Evolutionary conservation across 2,797 vertebrate genomes (phyloP), one percentile per base, ranked within the genome.

Genomic region (Adelosebastes latens): DNA sequence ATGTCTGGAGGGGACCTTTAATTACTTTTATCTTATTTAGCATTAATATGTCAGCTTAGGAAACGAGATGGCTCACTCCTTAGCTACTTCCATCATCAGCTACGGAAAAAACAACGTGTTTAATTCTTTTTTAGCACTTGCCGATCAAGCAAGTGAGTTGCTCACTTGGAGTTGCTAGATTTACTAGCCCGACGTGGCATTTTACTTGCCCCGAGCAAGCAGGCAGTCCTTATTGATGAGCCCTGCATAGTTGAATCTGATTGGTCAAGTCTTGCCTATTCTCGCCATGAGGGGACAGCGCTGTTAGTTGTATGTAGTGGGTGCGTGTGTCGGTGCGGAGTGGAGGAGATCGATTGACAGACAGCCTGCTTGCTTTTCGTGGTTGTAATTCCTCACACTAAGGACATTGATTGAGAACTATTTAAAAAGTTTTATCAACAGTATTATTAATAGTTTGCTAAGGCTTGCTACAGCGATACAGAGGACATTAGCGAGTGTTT

Each of bases 401-500:
- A 49, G 46, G 46, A 49, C 18, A 49, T n/a, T 49, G 46, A 49
- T 49, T n/a, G 46, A 49, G 46, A 49, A 20, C 46, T 49, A 49
- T 49, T 49, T 49, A 2, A 20, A 49, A 49, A 49, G 18, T 49
- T 49, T 49, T 49, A 49, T 49, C 46, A 49, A 49, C 46, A 49
- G 18, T 49, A 61, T 62, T 74, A 66, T 49, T 49, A 52, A 13
- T 24, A 27, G 53, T 74, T 70, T 76, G 42, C 25, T 61, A 5
- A 71, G 77, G 64, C 42, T 29, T 69, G 22, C 24, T 34, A 34
- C 16, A 64, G 9, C 36, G 53, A 22, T 18, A 29, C 34, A 61
- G 31, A 60, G 49, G 66, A 60, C 60, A 53, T 73, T 46, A 72
- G 62, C 8, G 3, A 77, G 39, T 66, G 66, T 68, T 20, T 63